Conservation (phyloP, 2,888 invertebrate species). For the Microplitis manilae region DNA sequence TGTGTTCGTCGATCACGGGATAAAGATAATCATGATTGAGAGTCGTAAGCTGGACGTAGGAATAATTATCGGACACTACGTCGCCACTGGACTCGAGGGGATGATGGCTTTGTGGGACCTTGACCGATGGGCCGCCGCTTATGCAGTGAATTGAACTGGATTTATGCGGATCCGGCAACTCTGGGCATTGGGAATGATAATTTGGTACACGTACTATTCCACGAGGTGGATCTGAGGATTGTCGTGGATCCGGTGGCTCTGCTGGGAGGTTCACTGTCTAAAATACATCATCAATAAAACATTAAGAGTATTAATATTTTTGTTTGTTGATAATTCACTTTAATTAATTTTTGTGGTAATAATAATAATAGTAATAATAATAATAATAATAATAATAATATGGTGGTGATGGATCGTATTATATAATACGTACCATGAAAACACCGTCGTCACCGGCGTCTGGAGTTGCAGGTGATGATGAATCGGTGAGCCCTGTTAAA, state of each 20-base stretch:
- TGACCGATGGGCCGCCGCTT: constrained; percentile 55
- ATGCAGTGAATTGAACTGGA: constrained; percentile 66
- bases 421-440: constrained; percentile 83
- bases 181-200: constrained; percentile 65
- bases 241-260: constrained; percentile 84
- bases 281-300: not conserved
- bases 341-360: not conserved
- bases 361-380: not conserved
- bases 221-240: constrained; percentile 72
- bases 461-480: constrained; percentile 79
- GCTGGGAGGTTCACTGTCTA: constrained; percentile 91
- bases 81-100: constrained; percentile 60
- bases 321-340: too few relatives aligned
- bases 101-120: constrained; percentile 52
- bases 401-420: constrained; percentile 11
- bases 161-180: constrained; percentile 63
- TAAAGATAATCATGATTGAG: constrained; percentile 90
- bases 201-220: constrained; percentile 60
- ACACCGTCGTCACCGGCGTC: constrained; percentile 94
- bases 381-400: constrained; percentile 10
- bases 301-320: constrained; percentile 2
- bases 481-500: constrained; percentile 81
- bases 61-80: constrained; percentile 78
- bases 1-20: constrained; percentile 78
- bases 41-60: constrained; percentile 87